These are phyloP conservation scores for Drosophila cyrtoloma DNA, from an alignment of 2,888 invertebrate genomes.

Conservation along the genomic window DNA sequence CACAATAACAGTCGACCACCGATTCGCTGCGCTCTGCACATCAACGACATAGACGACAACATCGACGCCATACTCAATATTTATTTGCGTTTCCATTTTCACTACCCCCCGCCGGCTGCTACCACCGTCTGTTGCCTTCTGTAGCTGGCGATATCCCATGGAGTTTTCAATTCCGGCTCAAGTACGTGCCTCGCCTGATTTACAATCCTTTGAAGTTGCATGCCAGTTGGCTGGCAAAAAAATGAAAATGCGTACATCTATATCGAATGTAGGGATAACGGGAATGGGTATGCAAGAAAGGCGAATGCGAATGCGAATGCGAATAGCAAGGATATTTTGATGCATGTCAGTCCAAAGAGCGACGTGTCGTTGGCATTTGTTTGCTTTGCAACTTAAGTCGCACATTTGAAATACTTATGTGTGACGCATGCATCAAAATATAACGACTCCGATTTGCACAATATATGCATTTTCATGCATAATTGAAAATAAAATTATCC, in stretches of 20 bases:
- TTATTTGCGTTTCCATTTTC: constrained; percentile 69
- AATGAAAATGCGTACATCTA: not conserved
- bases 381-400: constrained; percentile 33
- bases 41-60: constrained; percentile 20
- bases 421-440: constrained; percentile 34
- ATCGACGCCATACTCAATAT: constrained; percentile 62
- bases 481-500: constrained; percentile 56
- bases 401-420: constrained; percentile 16
- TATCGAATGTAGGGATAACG: not conserved
- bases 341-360: constrained; percentile 55
- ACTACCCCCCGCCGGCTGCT: constrained; percentile 26
- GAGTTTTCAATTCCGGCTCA: constrained; percentile 68
- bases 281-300: not conserved
- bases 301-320: not conserved
- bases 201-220: constrained; percentile 63
- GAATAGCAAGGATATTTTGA: constrained; percentile 42
- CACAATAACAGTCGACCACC: constrained; percentile 59
- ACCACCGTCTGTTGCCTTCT: constrained; percentile 21
- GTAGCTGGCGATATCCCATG: constrained; percentile 46
- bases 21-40: not conserved
- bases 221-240: constrained; percentile 22
- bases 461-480: constrained; percentile 47
- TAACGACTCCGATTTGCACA: constrained; percentile 33
- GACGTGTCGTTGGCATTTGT: constrained; percentile 46
- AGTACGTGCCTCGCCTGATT: constrained; percentile 60